Evolutionary conservation across 2,888 invertebrate species (phyloP).

Genomic region (Poecilus cupreus): DNA sequence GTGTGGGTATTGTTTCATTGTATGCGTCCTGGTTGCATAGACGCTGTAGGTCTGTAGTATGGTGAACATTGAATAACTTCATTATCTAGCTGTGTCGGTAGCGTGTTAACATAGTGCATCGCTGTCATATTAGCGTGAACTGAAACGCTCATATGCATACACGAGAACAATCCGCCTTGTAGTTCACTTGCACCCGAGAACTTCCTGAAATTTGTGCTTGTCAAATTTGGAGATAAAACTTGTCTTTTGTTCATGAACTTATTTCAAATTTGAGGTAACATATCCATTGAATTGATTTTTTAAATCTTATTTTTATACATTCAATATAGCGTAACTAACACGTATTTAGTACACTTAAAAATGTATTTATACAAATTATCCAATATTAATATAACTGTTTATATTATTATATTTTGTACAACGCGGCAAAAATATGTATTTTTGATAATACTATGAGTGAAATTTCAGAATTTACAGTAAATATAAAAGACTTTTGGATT

Average conservation of each 20-base stretch:
- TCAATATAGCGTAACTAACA: too few species aligned
- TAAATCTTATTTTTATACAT: too few species aligned
- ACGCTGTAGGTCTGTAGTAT: not conserved
- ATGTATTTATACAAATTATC: too few species aligned
- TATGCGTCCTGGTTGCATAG: not conserved
- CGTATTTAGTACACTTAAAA: too few species aligned
- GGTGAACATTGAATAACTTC: slow-evolving; percentile 37
- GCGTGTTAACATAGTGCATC: slow-evolving; percentile 29
- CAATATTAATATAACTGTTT: too few species aligned
- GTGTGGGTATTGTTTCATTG: not conserved
- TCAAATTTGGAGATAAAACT: not conserved
- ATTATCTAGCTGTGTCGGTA: slow-evolving; percentile 27
- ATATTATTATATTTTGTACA: too few species aligned
- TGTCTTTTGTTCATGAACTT: not conserved
- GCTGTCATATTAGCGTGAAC: slow-evolving; percentile 23
- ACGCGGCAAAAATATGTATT: too few species aligned
- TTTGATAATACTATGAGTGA: too few species aligned
- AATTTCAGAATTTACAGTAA: too few species aligned
- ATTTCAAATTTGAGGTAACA: not conserved
- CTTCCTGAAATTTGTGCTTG: not conserved
- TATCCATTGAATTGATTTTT: too few species aligned
- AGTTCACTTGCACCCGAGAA: not conserved
- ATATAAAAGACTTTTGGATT: too few species aligned
- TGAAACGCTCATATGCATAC: not conserved
- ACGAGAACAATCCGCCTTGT: not conserved